Conservation (phyloP, 2,113 vertebrate genomes). For the Nycticebus coucang region DNA sequence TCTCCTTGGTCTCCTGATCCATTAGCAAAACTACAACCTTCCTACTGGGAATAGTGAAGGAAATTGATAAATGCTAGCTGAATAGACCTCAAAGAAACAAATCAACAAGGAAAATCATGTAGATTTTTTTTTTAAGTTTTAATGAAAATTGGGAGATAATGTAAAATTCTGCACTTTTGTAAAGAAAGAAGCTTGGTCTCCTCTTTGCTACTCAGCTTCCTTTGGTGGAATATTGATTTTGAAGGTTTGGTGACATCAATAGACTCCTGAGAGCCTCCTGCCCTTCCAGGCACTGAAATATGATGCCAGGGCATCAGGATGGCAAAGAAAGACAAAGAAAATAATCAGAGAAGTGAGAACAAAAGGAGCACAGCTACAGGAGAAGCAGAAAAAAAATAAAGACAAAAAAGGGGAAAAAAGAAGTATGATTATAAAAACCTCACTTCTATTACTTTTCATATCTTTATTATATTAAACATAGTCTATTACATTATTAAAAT, state of each 20-base stretch:
- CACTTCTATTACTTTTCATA: neutral
- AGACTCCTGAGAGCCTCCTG: constrained; percentile 21
- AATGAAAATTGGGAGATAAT: neutral
- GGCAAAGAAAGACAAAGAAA: neutral
- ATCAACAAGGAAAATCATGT: neutral
- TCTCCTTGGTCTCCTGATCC: rapidly evolving
- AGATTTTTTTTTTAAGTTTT: neutral
- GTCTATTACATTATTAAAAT: neutral
- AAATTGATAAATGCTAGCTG: too few species aligned
- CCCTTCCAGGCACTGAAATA: neutral
- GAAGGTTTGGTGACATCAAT: neutral
- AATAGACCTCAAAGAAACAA: neutral
- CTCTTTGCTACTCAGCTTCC: neutral
- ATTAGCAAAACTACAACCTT: neutral
- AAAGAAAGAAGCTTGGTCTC: neutral
- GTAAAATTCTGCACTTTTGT: neutral
- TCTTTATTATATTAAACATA: neutral
- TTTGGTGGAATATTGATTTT: constrained; percentile 49
- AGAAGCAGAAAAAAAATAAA: constrained; percentile 15
- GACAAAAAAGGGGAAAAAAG: neutral
- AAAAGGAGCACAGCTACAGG: neutral
- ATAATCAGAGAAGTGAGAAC: neutral
- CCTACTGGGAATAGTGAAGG: neutral
- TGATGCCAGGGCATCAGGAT: neutral
- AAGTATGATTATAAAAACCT: neutral